Evolutionary conservation across 92 coral and sea anemone genomes (phyloP), one percentile per base, ranked within the genome.

Genomic region (Porites cylindrica): DNA sequence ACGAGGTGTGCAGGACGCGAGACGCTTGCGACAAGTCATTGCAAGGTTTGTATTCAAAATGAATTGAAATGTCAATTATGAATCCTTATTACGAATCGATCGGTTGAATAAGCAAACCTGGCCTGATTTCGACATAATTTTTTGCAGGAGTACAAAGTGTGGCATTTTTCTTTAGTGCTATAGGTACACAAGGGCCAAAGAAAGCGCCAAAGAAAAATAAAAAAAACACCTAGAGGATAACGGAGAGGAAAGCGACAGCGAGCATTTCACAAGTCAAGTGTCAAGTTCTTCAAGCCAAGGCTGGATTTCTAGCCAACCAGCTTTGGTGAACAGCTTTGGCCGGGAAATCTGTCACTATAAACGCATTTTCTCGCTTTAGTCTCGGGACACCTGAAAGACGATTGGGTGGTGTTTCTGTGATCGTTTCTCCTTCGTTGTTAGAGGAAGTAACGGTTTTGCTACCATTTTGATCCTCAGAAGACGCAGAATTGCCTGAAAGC

Each of bases 11-110:
- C 58, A 60, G 56, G 21, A 75, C 56, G 32, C 52, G 83, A 76
- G 83, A 76, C 20, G 82, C 67, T 65, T 76, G 89, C 67, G 82
- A 85, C 82, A 85, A 77, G 29, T 83, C 89, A n/a, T 16, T 86
- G 53, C 66, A 26, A 17, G 89, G 84, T 86, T 50, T 51, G 8
- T 71, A 8, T 17, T 13, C 24, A 17, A 71, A 38, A 4, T 32
- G 19, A 32, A 21, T 70, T 70, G 7, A 43, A 4, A 26, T 20
- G 1, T 10, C 56, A 10, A 1, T 53, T 32, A 43, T 71, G 3
- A 6, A 26, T 38, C 76, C n/a, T 7, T 71, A 0, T 24, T 71
- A 71, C 7, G 59, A 29, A 29, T 29, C 32, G 32, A 29, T 29
- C 3, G 3, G 32, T 29, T 29, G 32, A 29, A 29, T 29, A 29